Base-by-base conservation (phyloP, 1,140 invertebrate species). In the Formica exsecta region DNA sequence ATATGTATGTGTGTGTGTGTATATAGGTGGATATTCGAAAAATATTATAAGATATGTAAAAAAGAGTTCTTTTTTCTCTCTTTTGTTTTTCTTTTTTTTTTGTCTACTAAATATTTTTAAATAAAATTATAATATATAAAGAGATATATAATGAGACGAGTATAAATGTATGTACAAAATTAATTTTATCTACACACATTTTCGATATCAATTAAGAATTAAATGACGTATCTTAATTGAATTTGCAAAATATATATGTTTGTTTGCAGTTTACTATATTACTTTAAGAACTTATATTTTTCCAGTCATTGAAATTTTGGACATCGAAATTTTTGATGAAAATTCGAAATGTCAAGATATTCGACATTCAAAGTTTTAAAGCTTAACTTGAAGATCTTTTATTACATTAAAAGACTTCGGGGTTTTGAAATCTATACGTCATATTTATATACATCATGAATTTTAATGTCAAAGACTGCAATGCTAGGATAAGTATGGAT, bases 301-400 rank as follows among this genome's bases (percentile, higher is more conserved):
- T 4, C 22, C 7, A 8, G 0, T 8, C 32, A 59, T 79, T 80
- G 5, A 68, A 29, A 1, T 59, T 9, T 80, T 16, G 3, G 32
- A 29, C 5, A 16, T 70, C 25, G n/a, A 51, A 54, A 36, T 66
- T 13, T 51, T 51, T 2, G 16, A 38, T 36, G 51, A 29, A 66
- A 65, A 48, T 77, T 32, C 2, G 19, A 4, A 7, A 25, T 65
- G 2, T 38, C 22, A 9, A 44, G 16, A 71, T 6, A 54, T 51
- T 32, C 25, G 9, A 73, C 3, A 9, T 73, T 74, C 16, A 38
- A 73, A 36, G n/a, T 65, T 77, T 32, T 22, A 65, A 77, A 22
- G 1, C n/a, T 65, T 0, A 9, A 61, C 0, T 41, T 19, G 11
- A 77, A 48, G 0, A 32, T 32, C 0, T 65, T 48, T 9, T 4